Percentiles rank a stretch among this genome's conserved stretches.
These are phyloP conservation scores for Crioceris asparagi DNA, from an alignment of 2,888 invertebrate species.

Conservation along the genomic window DNA sequence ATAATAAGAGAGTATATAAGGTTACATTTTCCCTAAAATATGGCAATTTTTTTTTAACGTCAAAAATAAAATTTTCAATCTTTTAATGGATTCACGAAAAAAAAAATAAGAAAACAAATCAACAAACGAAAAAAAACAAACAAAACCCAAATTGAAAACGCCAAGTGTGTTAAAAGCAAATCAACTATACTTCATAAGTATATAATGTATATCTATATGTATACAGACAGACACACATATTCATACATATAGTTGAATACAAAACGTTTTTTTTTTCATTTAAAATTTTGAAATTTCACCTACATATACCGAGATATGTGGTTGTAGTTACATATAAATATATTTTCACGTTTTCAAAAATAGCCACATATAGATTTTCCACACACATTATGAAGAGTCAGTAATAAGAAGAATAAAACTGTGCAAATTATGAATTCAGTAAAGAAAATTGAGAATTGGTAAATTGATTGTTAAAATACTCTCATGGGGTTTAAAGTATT, in stretches of 20 bases:
- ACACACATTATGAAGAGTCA: too few relatives aligned
- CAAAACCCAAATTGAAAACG: too few relatives aligned
- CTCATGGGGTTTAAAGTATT: too few relatives aligned
- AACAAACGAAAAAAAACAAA: too few relatives aligned
- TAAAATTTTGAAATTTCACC: too few relatives aligned
- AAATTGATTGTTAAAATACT: too few relatives aligned
- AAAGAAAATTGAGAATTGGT: too few relatives aligned
- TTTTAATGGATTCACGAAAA: conserved; percentile 16
- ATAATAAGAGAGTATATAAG: not conserved
- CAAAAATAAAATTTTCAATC: conserved; percentile 26
- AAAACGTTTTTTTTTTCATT: conserved; percentile 5
- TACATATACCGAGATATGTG: conserved; percentile 15
- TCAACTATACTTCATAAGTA: conserved; percentile 29
- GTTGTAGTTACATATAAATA: conserved; percentile 14
- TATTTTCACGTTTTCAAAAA: too few relatives aligned
- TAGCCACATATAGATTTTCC: too few relatives aligned
- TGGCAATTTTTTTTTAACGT: not conserved
- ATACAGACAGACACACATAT: conserved; percentile 13
- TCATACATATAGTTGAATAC: conserved; percentile 15
- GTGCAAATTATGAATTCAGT: too few relatives aligned
- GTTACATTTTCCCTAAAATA: not conserved
- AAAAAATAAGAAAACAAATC: conserved; percentile 30
- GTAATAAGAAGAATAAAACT: too few relatives aligned
- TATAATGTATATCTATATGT: conserved; percentile 16
- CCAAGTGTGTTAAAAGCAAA: conserved; percentile 35